Evolutionary conservation across 2,113 vertebrate species (phyloP).

Genomic region (Anarrhichthys ocellatus): DNA sequence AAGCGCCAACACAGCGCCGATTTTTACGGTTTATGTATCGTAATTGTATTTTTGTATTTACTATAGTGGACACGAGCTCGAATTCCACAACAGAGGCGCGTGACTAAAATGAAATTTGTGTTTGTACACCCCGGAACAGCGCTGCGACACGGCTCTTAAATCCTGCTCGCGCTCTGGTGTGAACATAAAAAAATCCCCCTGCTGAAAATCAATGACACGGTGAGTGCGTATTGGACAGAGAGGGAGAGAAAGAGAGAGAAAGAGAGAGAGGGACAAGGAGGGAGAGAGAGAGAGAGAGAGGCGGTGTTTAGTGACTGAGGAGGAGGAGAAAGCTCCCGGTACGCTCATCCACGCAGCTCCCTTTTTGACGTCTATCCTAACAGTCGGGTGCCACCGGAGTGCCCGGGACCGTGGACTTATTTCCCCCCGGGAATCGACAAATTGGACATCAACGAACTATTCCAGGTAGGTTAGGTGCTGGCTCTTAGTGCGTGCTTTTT

Average conservation of each 20-base stretch:
- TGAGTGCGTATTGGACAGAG: background rate
- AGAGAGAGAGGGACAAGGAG: background rate
- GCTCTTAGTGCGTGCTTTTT: too few species aligned
- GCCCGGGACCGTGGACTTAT: conserved; percentile 73
- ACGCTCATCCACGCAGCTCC: conserved; percentile 46
- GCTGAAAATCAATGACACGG: conserved; percentile 69
- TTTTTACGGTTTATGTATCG: conserved; percentile 10
- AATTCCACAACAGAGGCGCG: conserved; percentile 38
- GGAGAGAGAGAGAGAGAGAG: conserved; percentile 37
- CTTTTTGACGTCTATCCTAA: conserved; percentile 44
- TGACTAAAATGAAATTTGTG: conserved; percentile 54
- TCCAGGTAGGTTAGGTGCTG: conserved; percentile 41
- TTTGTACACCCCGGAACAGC: conserved; percentile 42
- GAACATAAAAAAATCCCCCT: conserved; percentile 38
- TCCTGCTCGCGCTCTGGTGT: conserved; percentile 40
- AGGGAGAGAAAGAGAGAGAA: conserved; percentile 3
- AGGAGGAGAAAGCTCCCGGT: conserved; percentile 70
- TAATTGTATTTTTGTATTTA: conserved; percentile 41
- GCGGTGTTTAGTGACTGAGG: conserved; percentile 71
- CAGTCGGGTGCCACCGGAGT: conserved; percentile 64
- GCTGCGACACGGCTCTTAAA: conserved; percentile 51
- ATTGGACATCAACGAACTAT: conserved; percentile 51
- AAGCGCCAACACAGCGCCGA: background rate
- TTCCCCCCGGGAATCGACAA: conserved; percentile 42
- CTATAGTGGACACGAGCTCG: conserved; percentile 15